A percentile compares a stretch with the other conserved stretches of the same genome.
These are phyloP conservation scores for Lycaena phlaeas DNA, from an alignment of 2,888 invertebrate species.

Conservation along the genomic window DNA sequence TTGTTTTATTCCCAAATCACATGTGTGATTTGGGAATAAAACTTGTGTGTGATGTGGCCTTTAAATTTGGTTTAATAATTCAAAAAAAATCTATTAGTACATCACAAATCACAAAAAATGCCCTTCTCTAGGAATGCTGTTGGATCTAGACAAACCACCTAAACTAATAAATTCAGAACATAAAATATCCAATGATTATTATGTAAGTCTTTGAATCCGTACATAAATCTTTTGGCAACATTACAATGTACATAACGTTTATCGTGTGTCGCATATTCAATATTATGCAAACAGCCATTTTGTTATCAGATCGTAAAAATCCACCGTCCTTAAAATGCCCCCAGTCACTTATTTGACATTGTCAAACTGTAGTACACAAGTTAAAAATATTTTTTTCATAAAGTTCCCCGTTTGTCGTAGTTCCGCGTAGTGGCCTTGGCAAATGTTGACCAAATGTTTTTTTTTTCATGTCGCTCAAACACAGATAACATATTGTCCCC, in stretches of 20 bases:
- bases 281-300: constrained; percentile 24
- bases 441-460: constrained; percentile 50
- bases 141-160: too few relatives aligned
- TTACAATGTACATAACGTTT: constrained; percentile 2
- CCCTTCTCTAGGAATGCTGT: too few relatives aligned
- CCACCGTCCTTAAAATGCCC: constrained; percentile 41
- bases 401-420: constrained; percentile 32
- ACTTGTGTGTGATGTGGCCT: too few relatives aligned
- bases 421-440: constrained; percentile 60
- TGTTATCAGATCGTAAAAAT: constrained; percentile 27
- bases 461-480: constrained; percentile 36
- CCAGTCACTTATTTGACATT: constrained; percentile 51
- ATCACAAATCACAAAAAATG: too few relatives aligned
- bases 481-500: constrained; percentile 53
- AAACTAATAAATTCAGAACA: too few relatives aligned
- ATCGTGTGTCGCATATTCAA: constrained; percentile 12
- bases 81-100: too few relatives aligned
- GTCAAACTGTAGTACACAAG: constrained; percentile 21
- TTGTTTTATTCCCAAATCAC: too few relatives aligned
- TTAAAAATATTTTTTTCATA: constrained; percentile 21
- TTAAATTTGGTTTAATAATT: too few relatives aligned
- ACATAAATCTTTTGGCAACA: constrained; percentile 1
- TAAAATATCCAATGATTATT: too few relatives aligned
- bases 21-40: too few relatives aligned
- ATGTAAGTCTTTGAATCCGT: too few relatives aligned